A percentile compares a stretch with the other conserved stretches of the same genome.
These are phyloP conservation scores for Elephas maximus DNA, from an alignment of 2,113 vertebrate species.

Conservation along the genomic window DNA sequence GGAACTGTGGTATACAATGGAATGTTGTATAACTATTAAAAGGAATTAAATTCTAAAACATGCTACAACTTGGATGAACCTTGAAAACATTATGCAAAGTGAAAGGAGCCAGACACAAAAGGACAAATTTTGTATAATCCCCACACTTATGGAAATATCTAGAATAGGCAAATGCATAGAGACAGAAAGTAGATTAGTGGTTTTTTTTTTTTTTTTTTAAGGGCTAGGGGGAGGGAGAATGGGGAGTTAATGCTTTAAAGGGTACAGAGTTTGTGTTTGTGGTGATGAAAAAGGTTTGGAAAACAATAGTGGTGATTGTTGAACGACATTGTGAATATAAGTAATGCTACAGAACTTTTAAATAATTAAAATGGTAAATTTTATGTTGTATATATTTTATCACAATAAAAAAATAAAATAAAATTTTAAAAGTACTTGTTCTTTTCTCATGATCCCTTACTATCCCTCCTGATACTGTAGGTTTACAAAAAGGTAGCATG, in stretches of 20 bases:
- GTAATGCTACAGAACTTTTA: background rate
- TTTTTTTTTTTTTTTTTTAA: too few species aligned
- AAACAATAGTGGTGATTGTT: background rate
- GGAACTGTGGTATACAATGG: background rate
- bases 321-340: background rate
- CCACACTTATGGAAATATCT: background rate
- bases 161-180: background rate
- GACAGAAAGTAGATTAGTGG: background rate
- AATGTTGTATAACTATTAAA: background rate
- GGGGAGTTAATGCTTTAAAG: background rate
- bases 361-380: background rate
- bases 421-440: background rate
- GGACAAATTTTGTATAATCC: background rate
- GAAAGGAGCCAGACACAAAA: background rate
- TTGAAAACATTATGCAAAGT: background rate
- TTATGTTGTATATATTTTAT: background rate
- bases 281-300: background rate
- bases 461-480: slow-evolving; percentile 1
- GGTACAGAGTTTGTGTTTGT: background rate
- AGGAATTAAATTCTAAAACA: background rate
- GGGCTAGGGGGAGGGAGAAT: background rate
- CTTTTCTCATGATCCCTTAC: slow-evolving; percentile 34
- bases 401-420: background rate
- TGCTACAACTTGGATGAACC: background rate
- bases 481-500: slow-evolving; percentile 1